Evolutionary conservation across 2,113 vertebrate genomes (phyloP).

Genomic region (Nothoprocta pentlandii): DNA sequence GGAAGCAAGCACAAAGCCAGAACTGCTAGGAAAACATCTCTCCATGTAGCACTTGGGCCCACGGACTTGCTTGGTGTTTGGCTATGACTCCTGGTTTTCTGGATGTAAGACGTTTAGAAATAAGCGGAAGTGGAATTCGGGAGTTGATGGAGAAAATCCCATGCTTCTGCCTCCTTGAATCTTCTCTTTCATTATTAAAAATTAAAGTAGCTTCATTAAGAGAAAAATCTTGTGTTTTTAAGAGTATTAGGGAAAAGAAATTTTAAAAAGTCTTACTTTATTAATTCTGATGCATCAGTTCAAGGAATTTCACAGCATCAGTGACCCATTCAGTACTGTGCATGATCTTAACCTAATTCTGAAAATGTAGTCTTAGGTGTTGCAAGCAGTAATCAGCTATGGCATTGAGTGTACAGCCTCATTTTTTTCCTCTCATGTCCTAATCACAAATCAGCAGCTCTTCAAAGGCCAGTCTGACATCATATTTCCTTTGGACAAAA

Average conservation of each 20-base stretch:
- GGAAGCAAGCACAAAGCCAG: conserved; percentile 57
- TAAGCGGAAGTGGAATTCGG: not conserved
- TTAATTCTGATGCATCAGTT: not conserved
- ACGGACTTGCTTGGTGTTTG: conserved; percentile 36
- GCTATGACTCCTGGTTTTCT: conserved; percentile 12
- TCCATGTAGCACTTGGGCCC: conserved; percentile 9
- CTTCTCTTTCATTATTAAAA: not conserved
- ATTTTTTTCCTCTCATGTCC: not conserved
- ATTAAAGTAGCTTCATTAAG: not conserved
- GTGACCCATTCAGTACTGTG: not conserved
- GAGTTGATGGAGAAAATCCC: not conserved
- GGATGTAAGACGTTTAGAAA: not conserved
- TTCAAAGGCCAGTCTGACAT: not conserved
- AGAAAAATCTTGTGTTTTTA: not conserved
- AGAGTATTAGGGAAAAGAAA: not conserved
- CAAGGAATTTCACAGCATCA: not conserved
- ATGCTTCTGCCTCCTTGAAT: not conserved
- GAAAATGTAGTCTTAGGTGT: not conserved
- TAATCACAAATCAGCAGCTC: not conserved
- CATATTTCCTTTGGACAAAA: not conserved
- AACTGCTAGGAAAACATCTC: conserved; percentile 56
- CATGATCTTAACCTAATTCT: not conserved
- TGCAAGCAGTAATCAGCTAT: not conserved
- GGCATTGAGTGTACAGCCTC: not conserved
- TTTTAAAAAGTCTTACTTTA: not conserved